Conservation (phyloP, 2,797 vertebrate species). For the Rhabdophis nuchalis region DNA sequence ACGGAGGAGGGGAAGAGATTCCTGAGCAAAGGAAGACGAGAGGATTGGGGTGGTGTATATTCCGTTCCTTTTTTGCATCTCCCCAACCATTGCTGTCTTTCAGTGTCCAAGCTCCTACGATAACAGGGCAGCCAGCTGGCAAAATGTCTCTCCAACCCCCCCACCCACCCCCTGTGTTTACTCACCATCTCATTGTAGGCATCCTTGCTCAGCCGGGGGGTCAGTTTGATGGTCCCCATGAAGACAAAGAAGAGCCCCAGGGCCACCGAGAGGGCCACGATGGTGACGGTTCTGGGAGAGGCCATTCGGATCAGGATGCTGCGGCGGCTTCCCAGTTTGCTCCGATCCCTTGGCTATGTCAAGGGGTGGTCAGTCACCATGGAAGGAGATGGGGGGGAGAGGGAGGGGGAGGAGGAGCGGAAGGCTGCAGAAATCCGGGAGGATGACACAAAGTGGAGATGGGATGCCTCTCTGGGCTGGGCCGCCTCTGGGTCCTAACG, state of each 20-base stretch:
- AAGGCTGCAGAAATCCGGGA: conserved; percentile 57
- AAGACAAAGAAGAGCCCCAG: conserved; percentile 96
- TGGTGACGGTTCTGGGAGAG: conserved; percentile 91
- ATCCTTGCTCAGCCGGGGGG: conserved; percentile 93
- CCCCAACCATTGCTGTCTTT: neutral
- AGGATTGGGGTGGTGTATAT: neutral
- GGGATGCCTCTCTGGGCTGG: conserved; percentile 55
- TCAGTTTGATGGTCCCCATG: conserved; percentile 98
- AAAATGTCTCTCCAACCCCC: conserved; percentile 6
- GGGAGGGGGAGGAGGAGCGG: conserved; percentile 22
- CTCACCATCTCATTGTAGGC: conserved; percentile 98
- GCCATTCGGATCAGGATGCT: conserved; percentile 74
- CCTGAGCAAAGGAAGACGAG: neutral
- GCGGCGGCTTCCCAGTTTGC: conserved; percentile 31
- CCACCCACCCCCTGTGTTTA: conserved; percentile 19
- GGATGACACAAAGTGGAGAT: conserved; percentile 43
- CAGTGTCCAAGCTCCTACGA: neutral
- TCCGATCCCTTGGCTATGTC: conserved; percentile 44
- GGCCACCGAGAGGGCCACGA: conserved; percentile 90
- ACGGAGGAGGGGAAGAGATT: neutral
- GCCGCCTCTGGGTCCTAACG: conserved; percentile 72
- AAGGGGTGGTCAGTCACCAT: conserved; percentile 56
- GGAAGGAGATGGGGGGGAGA: conserved; percentile 33
- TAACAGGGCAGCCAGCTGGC: neutral
- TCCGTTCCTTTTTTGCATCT: conserved; percentile 16